Percentiles rank a stretch among this genome's conserved stretches.
phyloP scores from a whole-genome alignment of 2,888 invertebrate genomes.

The Pristionchus entomophagus region DNA sequence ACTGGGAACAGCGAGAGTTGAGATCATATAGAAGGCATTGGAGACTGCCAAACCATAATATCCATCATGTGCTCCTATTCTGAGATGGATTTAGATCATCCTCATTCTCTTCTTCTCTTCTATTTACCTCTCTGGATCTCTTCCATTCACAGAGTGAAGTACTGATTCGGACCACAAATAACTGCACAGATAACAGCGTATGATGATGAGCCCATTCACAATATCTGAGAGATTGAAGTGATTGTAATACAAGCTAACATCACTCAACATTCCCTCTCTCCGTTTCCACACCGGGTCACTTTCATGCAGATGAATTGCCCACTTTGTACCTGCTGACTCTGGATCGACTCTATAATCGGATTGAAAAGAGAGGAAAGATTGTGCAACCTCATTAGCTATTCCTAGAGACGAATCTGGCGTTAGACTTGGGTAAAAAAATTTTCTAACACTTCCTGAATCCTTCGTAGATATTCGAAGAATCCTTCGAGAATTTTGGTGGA shows the following conservation, averaged over 20 bases:
- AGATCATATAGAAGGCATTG: conserved; percentile 8
- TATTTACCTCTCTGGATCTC: neutral
- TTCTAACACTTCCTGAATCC: too few species aligned
- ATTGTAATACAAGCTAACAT: neutral
- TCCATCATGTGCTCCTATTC: conserved; percentile 13
- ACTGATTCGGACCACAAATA: conserved; percentile 7
- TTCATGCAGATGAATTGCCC: neutral
- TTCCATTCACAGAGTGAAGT: conserved; percentile 4
- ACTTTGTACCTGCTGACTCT: neutral
- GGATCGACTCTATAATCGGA: neutral
- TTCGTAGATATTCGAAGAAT: too few species aligned
- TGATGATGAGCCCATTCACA: neutral
- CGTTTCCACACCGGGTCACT: neutral
- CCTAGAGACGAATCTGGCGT: too few species aligned
- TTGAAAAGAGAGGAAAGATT: neutral
- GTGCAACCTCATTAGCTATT: neutral
- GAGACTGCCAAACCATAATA: conserved; percentile 13
- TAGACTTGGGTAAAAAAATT: too few species aligned
- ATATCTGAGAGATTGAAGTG: too few species aligned
- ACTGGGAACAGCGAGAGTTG: neutral
- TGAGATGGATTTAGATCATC: too few species aligned
- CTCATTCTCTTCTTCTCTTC: too few species aligned
- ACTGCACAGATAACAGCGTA: conserved; percentile 17
- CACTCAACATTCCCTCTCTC: neutral
- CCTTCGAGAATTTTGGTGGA: too few species aligned